Evolutionary conservation across 2,888 invertebrate species (phyloP), one percentile per base, ranked within the genome.

Genomic region (Willowsia nigromaculata): DNA sequence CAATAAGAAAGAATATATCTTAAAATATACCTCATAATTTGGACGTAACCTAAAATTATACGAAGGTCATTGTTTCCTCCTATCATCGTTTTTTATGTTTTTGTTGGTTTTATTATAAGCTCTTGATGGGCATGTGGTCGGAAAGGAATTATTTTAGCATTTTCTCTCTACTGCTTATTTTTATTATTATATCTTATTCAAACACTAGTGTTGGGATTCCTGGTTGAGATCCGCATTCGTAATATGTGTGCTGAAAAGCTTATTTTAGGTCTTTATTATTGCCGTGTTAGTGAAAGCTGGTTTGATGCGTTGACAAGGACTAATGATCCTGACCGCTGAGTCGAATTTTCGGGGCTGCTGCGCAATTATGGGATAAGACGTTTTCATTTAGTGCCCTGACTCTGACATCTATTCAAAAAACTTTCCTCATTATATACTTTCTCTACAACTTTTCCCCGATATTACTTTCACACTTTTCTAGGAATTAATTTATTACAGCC

Each of bases 391-490:
- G n/a, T n/a, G n/a, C n/a, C n/a, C n/a, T n/a, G n/a, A n/a, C n/a
- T 25, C 1, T 68, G 40, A n/a, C 15, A 27, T 9, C 37, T 59
- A 80, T 65, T 47, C 18, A 68, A 11, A 25, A 71, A 84, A 84
- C 84, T 84, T 84, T 84, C 56, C 30, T 47, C 27, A 71, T 56
- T 68, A 4, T n/a, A n/a, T 18, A 15, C 68, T 83, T 84, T 56
- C 71, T 15, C 53, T 43, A 84, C 1, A 84, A 33, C 37, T 47
- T 68, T 83, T 59, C 22, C 15, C 80, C n/a, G n/a, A 18, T 33
- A n/a, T 37, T 47, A 53, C 78, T 78, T 80, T 56, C 1, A 18
- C 30, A 50, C 71, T 6, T 37, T 71, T 71, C 71, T 50, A 53
- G 25, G 76, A 50, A 37, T 9, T 37, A 37, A 9, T 37, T 6